phyloP scores from a whole-genome alignment of 2,888 invertebrate species.

The Apotomis betuletana region DNA sequence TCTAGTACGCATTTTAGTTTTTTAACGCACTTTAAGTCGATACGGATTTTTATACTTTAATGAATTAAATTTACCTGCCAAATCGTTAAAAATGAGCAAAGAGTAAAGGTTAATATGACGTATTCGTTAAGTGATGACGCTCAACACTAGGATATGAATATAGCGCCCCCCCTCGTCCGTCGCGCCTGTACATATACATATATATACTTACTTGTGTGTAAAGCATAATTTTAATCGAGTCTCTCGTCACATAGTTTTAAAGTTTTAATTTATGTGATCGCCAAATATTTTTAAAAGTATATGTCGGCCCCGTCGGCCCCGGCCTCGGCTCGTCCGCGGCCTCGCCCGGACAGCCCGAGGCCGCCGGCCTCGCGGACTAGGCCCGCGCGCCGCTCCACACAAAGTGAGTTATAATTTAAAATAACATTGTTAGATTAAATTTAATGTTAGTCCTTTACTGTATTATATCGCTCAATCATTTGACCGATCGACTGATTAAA shows the following conservation, averaged over 20 bases:
- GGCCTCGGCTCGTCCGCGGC: constrained; percentile 43
- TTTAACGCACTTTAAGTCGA: constrained; percentile 80
- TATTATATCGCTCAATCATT: constrained; percentile 84
- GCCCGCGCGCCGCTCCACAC: constrained; percentile 61
- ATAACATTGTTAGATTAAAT: constrained; percentile 84
- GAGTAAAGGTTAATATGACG: constrained; percentile 59
- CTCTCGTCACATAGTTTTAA: constrained; percentile 83
- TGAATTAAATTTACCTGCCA: constrained; percentile 80
- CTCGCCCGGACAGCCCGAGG: constrained; percentile 36
- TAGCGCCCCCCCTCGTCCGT: constrained; percentile 67
- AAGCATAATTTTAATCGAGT: constrained; percentile 82
- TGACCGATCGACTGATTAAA: constrained; percentile 84
- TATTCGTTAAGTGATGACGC: constrained; percentile 76
- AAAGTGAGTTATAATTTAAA: constrained; percentile 83
- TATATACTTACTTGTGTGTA: constrained; percentile 81
- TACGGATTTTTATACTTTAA: constrained; percentile 77
- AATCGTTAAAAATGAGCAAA: constrained; percentile 77
- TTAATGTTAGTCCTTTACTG: constrained; percentile 84
- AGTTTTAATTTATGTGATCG: constrained; percentile 82
- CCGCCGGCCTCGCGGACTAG: constrained; percentile 40
- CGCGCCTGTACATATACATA: constrained; percentile 63
- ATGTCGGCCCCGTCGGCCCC: constrained; percentile 70
- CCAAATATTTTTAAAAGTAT: constrained; percentile 82
- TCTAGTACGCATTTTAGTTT: constrained; percentile 81
- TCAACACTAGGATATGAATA: constrained; percentile 79